Conservation (phyloP, 37 sponge, comb jelly and placozoan species). For the Beroe ovata region DNA sequence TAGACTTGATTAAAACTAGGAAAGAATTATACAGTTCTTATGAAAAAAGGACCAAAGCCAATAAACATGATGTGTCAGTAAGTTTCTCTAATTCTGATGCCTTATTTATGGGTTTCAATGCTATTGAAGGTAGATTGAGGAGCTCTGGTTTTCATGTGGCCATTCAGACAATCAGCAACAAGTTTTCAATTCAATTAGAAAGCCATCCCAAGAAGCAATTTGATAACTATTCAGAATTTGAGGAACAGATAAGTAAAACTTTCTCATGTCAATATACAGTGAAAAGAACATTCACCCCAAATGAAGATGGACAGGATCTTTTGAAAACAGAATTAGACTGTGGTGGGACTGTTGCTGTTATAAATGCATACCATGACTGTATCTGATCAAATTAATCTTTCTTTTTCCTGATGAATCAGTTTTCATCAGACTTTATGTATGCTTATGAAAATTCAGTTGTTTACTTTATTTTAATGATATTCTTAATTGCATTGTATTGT, state of each 20-base stretch:
- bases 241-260: no score
- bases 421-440: no score
- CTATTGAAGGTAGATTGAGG: not conserved
- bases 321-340: not conserved
- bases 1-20: not conserved
- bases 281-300: not conserved
- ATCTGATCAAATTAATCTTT: no score
- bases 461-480: no score
- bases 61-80: not conserved
- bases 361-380: not conserved
- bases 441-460: no score
- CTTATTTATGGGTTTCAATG: not conserved
- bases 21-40: not conserved
- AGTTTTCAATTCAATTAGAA: not conserved
- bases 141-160: not conserved
- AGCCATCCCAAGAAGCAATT: not conserved
- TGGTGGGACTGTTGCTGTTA: not conserved
- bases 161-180: conserved; percentile 35
- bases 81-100: not conserved
- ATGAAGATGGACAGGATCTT: not conserved
- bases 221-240: no score
- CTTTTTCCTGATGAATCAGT: no score
- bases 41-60: not conserved
- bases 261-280: not conserved
- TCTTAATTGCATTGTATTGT: no score